Evolutionary conservation across 2,888 invertebrate genomes (phyloP), one percentile per base, ranked within the genome.

Genomic region (Lordiphosa fenestrarum): DNA sequence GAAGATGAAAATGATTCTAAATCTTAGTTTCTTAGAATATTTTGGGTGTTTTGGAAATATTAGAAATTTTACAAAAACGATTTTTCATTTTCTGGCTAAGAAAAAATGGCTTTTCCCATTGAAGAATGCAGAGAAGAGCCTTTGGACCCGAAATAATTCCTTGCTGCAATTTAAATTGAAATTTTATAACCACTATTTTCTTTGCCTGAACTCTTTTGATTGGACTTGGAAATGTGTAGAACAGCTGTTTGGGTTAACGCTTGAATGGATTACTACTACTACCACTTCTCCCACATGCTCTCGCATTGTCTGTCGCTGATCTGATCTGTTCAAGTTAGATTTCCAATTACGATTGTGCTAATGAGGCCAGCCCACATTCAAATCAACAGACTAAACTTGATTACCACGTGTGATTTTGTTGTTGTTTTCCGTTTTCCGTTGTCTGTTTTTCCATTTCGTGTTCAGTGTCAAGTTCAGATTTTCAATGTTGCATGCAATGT

Each of bases 401-500:
- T 66, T 71, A 51, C 56, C 42, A 23, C 40, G 25, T 60, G 51
- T 41, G n/a, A n/a, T 54, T 38, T 15, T 54, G 40, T 12, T 54
- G 38, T 15, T 54, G 40, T 12, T 57, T 55, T 58, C 49, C 25
- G 46, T 49, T 40, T 15, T 48, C 37, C 19, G 36, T 9, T 51
- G 33, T 42, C 51, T 41, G 30, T 62, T 62, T 19, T 7, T 36
- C 40, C 50, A 53, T 49, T 58, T 56, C 61, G 69, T 44, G 71
- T 75, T 77, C 77, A 77, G 67, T 77, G 77, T 83, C 77, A 77
- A 77, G 83, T 82, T 83, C 83, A 77, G 64, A 56, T 36, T 65
- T 66, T 62, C 82, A 78, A 66, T 78, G 82, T 67, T 74, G 80
- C 83, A 82, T 71, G 80, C 72, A 59, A 64, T 69, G 80, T 82